Base-by-base conservation (phyloP, 2,113 vertebrate genomes). In the Anhinga rufa region DNA sequence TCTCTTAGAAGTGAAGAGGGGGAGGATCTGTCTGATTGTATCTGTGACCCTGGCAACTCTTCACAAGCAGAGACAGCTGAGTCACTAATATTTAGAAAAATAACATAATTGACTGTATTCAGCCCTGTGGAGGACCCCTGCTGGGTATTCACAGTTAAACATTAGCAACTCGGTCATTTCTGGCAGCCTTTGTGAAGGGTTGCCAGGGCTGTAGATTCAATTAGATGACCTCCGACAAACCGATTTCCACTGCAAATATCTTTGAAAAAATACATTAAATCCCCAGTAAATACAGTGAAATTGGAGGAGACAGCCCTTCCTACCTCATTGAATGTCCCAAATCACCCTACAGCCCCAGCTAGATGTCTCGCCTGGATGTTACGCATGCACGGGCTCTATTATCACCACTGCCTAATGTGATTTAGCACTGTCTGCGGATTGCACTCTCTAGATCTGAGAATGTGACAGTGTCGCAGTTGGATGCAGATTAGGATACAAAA, bases 41-140 rank as follows among this genome's bases (percentile, higher is more conserved):
- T 95, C 95, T 88, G 94, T 97, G 97, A 97, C 94, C 95, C 93
- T 96, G 96, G 93, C 97, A 97, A 96, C 86, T 89, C 82, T 97
- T 97, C 95, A 97, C 96, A 98, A 97, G 96, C 92, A 95, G 90
- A 97, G 96, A 97, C 94, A 97, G 95, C 94, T 97, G 97, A 98
- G 96, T 98, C 97, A 96, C 96, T 97, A 97, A 97, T 98, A 98
- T 98, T 98, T 97, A 96, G 95, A 98, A 97, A 98, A 98, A 98
- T 95, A 97, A 97, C 91, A 97, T 97, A 98, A 93, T 90, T 96
- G 93, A 95, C 95, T 98, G 95, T 93, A 97, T 98, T 98, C 96
- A 97, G 94, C 91, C 96, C 68, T 88, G 92, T 4, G 32, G 91
- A 97, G 87, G 86, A 97, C 44, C 75, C 95, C 97, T 74, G 90